Evolutionary conservation across 2,113 vertebrate species (phyloP), one percentile per base, ranked within the genome.

Genomic region (Aix galericulata): DNA sequence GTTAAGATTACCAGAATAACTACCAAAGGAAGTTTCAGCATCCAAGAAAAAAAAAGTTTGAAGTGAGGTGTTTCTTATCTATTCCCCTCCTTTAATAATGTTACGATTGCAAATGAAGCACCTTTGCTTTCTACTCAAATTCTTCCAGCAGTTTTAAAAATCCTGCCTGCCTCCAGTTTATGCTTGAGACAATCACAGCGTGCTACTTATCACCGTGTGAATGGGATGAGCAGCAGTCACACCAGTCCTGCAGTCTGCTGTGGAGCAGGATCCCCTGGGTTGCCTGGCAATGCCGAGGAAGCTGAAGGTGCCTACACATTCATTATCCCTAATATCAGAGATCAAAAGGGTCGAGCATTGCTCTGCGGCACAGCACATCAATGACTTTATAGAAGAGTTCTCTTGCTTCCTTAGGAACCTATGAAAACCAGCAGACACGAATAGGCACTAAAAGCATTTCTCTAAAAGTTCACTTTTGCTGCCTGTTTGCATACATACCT

Each of bases 391-490:
- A 72, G 64, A 48, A 42, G 86, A 89, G 78, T 92, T 92, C 69
- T 93, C 34, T 29, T 72, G 69, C 5, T 0, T 92, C 52, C 56
- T 78, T 66, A 91, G 86, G 86, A 59, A 64, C 53, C 83, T 64
- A 80, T 72, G 77, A 91, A 87, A 88, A 68, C 36, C 17, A 13
- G 42, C 76, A 93, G 88, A 90, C 42, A 27, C 82, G 93, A 89
- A 94, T 59, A 83, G 67, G 89, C 64, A 82, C 63, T 87, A 91
- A 93, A 94, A 92, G 79, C 59, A 67, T 95, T 95, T 78, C 83
- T 95, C 60, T 32, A 75, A 77, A 85, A 83, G 48, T 82, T 95
- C 56, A 72, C 53, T 91, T 94, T 60, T 96, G 64, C 81, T 89
- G 62, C 38, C 86, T 93, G 86, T 82, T 94, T 81, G 76, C 58